Conservation (phyloP, 2,888 invertebrate species). For the Saturnia japonica region DNA sequence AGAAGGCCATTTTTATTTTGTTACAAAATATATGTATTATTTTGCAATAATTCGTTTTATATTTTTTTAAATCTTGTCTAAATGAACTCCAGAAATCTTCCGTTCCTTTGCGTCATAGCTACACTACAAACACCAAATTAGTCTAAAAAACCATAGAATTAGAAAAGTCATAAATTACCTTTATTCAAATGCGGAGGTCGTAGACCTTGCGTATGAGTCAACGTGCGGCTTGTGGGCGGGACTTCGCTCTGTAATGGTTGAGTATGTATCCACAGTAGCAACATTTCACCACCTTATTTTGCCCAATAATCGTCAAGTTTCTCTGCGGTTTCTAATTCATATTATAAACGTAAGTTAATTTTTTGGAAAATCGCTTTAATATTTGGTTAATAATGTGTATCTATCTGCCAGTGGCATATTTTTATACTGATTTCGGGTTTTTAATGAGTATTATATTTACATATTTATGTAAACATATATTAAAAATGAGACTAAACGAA, state of each 20-base stretch:
- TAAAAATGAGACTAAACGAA: too few relatives aligned
- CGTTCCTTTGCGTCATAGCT: slow-evolving; percentile 1
- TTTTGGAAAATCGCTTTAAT: neutral
- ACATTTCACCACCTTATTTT: neutral
- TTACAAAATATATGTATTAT: neutral
- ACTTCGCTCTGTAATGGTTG: neutral
- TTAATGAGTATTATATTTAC: too few relatives aligned
- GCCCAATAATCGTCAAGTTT: neutral
- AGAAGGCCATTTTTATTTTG: neutral
- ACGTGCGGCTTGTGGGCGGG: slow-evolving; percentile 15
- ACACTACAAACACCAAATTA: neutral
- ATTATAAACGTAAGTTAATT: neutral
- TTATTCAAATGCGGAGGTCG: slow-evolving; percentile 17
- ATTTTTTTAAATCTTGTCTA: neutral
- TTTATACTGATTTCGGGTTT: too few relatives aligned
- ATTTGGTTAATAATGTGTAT: too few relatives aligned
- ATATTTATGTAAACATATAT: too few relatives aligned
- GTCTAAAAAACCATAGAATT: slow-evolving; percentile 10
- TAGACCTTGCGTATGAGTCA: slow-evolving; percentile 18
- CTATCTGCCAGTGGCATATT: too few relatives aligned
- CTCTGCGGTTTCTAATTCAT: neutral
- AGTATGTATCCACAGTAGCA: slow-evolving; percentile 1
- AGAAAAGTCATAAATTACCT: slow-evolving; percentile 18
- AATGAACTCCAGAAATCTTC: neutral
- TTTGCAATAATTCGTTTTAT: neutral